These are phyloP conservation scores for Colinus virginianus DNA, from an alignment of 2,113 vertebrate genomes.

Conservation along the genomic window DNA sequence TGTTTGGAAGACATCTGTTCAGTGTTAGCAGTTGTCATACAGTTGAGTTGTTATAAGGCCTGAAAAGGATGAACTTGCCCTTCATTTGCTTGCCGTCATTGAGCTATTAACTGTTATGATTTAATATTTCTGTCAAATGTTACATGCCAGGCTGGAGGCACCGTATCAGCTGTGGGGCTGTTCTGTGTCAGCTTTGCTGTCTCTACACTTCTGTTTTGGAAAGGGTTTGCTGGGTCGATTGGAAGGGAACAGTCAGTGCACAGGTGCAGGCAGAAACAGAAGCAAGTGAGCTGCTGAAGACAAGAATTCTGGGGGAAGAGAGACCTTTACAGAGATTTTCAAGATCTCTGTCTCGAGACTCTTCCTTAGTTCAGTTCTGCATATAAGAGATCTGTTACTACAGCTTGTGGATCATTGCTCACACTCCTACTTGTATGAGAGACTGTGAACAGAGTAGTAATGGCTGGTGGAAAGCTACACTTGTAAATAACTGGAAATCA, in stretches of 20 bases:
- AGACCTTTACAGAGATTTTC: background rate
- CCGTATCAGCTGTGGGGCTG: background rate
- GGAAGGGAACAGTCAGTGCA: background rate
- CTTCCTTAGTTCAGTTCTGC: background rate
- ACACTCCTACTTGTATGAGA: background rate
- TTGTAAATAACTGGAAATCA: background rate
- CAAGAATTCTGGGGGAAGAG: background rate
- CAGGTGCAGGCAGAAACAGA: background rate
- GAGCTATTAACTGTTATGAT: background rate
- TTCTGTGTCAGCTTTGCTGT: fast-evolving
- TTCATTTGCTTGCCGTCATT: background rate
- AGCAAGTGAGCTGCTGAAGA: background rate
- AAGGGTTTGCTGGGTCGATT: background rate
- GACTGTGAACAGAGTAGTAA: background rate
- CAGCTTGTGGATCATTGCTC: background rate
- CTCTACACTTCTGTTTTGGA: fast-evolving
- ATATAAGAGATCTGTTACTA: background rate
- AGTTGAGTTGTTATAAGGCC: background rate
- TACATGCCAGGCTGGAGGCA: background rate
- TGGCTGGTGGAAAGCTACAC: no score
- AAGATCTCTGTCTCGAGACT: background rate
- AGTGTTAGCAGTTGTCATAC: background rate
- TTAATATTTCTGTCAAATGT: background rate
- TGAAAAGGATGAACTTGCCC: background rate
- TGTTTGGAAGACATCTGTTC: background rate